These are phyloP conservation scores for Coturnix japonica DNA, from an alignment of 2,113 vertebrate species.

Conservation along the genomic window DNA sequence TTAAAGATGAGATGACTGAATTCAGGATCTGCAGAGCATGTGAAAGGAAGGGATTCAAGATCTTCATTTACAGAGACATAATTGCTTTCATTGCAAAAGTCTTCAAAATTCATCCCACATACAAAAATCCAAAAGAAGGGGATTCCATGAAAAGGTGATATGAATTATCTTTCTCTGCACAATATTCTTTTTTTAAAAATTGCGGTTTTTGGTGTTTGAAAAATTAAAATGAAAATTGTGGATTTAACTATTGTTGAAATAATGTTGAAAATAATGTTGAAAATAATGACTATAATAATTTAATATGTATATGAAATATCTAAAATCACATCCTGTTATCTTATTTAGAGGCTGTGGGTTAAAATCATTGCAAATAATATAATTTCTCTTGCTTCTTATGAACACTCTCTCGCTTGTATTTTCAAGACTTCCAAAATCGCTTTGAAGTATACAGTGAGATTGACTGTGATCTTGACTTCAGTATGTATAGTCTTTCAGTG, in stretches of 20 bases:
- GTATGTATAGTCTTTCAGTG: background rate
- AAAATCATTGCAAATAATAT: background rate
- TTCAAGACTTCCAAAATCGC: background rate
- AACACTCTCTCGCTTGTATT: background rate
- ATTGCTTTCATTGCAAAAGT: background rate
- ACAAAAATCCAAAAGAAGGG: background rate
- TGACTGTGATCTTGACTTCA: background rate
- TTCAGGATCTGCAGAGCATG: background rate
- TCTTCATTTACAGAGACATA: background rate
- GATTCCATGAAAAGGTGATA: background rate
- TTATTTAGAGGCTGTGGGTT: background rate
- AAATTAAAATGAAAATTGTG: background rate
- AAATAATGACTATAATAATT: background rate
- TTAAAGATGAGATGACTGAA: background rate
- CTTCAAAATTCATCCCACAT: background rate
- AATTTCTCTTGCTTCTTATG: background rate
- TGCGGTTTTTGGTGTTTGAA: background rate
- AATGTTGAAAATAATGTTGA: background rate
- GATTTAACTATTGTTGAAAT: too few relatives aligned
- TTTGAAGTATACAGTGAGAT: background rate
- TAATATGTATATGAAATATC: background rate
- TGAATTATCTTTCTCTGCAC: fast-evolving
- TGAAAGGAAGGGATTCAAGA: background rate
- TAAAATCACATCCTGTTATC: background rate
- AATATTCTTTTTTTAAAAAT: background rate